A percentile compares a stretch with the other conserved stretches of the same genome.
Conservation (phyloP, 2,113 vertebrate species). For the Guaruba guarouba region DNA sequence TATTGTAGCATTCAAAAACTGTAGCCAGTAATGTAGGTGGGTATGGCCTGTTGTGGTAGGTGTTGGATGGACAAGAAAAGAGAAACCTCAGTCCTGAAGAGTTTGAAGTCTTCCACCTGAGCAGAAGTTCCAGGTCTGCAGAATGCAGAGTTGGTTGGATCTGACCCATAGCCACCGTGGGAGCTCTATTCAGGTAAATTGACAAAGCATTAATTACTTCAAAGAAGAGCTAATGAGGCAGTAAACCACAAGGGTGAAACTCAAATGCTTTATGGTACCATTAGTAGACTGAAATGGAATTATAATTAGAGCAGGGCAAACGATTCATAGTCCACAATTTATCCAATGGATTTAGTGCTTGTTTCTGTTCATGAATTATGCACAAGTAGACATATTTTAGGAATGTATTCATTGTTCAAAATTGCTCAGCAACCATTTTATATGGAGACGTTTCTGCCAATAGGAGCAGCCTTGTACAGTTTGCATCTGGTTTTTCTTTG, state of each 20-base stretch:
- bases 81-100: neutral
- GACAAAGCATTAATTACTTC: conserved; percentile 62
- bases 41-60: neutral
- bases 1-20: neutral
- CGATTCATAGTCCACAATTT: conserved; percentile 59
- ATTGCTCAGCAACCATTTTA: conserved; percentile 33
- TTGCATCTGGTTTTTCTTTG: conserved; percentile 17
- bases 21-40: neutral
- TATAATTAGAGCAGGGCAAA: conserved; percentile 58
- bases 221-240: conserved; percentile 44
- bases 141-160: neutral
- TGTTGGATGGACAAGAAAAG: neutral
- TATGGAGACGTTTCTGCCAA: neutral
- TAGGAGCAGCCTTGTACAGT: neutral
- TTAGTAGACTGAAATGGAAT: conserved; percentile 58
- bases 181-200: conserved; percentile 29
- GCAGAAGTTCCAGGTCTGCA: conserved; percentile 4
- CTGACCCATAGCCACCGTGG: conserved; percentile 30
- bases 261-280: conserved; percentile 38
- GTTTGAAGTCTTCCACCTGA: neutral
- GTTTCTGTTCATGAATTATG: conserved; percentile 66
- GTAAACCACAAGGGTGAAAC: conserved; percentile 41
- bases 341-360: conserved; percentile 64
- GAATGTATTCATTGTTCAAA: conserved; percentile 47
- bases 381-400: conserved; percentile 56